Evolutionary conservation across 2,113 vertebrate genomes (phyloP), one percentile per base, ranked within the genome.

Genomic region (Toxostoma redivivum): DNA sequence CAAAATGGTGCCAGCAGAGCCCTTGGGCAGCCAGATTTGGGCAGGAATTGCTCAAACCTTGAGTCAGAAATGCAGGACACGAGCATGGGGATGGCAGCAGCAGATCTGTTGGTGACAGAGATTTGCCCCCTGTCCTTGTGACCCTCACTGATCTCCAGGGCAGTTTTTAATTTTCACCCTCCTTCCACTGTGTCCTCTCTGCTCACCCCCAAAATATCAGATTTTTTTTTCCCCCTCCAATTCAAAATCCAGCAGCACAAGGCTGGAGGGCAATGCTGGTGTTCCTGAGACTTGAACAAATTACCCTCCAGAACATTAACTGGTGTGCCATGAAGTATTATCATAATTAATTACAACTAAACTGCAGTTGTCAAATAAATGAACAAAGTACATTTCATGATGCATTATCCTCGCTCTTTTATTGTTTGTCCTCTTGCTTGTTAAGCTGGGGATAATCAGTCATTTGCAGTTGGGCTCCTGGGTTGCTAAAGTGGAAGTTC

Each of bases 321-420:
- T 70, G 92, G 44, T 77, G 18, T 82, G 79, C 66, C 82, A 54
- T 54, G n/a, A 94, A 87, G 76, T 44, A 82, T 96, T 93, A 93
- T 30, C 69, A 21, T 90, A 95, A 97, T 97, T 95, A 97, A 96
- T 96, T 90, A 80, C 76, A 60, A 13, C 89, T 90, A 88, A 96
- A 96, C 91, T 82, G 79, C 66, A 51, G 82, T 93, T 94, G 94
- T 95, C 96, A 96, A 86, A 74, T 47, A 79, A 84, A 94, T 44
- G 93, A 95, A 90, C 72, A 78, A 90, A 96, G 73, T 70, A 70
- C 69, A 44, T 94, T 66, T 89, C n/a, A 9, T 91, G 92, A 94
- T 88, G 88, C 82, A 85, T 97, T 87, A 84, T 90, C 85, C 62
- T 5, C 10, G 84, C 77, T 90, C 74, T 62, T 31, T 65, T 45